A percentile compares a stretch with the other conserved stretches of the same genome.
These are phyloP conservation scores for Piaya cayana DNA, from an alignment of 2,113 vertebrate genomes.

Conservation along the genomic window DNA sequence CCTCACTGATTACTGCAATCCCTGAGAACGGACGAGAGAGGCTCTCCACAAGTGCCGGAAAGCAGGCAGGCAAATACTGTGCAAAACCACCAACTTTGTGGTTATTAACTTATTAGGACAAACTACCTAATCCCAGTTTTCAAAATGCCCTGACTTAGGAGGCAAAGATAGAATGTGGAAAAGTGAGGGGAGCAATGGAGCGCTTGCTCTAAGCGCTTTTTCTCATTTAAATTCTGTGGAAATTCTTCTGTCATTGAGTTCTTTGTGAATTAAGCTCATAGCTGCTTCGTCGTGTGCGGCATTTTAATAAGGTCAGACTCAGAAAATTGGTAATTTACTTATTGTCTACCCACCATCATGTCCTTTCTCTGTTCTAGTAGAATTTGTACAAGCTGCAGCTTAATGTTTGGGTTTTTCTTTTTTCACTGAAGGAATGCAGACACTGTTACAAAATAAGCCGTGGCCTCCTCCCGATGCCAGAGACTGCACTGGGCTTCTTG, in stretches of 20 bases:
- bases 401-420: background rate
- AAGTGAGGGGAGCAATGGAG: background rate
- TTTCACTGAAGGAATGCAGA: background rate
- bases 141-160: background rate
- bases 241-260: conserved; percentile 27
- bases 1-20: background rate
- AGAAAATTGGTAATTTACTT: conserved; percentile 43
- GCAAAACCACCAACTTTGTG: background rate
- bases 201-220: background rate
- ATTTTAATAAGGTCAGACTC: conserved; percentile 65
- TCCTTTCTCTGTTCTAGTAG: background rate
- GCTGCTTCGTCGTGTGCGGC: conserved; percentile 30
- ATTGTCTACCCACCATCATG: background rate
- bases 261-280: conserved; percentile 51
- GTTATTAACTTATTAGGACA: background rate
- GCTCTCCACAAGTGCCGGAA: background rate
- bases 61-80: background rate
- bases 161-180: background rate
- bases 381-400: conserved; percentile 17
- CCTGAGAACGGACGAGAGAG: background rate
- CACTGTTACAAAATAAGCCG: conserved; percentile 10
- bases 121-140: background rate
- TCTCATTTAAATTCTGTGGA: conserved; percentile 64
- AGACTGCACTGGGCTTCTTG: background rate
- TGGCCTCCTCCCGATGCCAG: background rate